Conservation (phyloP, 2,113 vertebrate species). For the Collichthys lucidus region DNA sequence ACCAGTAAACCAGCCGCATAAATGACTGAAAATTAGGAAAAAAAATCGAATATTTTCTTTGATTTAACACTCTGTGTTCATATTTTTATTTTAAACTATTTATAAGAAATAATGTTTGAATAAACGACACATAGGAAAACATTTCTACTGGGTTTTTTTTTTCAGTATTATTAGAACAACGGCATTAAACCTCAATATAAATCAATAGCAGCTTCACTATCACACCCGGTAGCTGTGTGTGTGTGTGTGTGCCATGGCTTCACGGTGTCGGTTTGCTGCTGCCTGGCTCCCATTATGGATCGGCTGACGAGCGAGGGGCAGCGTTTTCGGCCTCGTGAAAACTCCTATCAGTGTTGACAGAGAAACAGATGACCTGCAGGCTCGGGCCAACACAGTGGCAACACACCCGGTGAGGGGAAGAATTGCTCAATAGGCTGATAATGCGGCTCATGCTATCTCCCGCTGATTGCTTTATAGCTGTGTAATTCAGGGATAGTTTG, state of each 20-base stretch:
- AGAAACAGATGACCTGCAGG: slow-evolving; percentile 79
- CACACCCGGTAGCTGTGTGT: slow-evolving; percentile 34
- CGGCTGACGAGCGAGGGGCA: slow-evolving; percentile 74
- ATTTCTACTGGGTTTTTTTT: not conserved
- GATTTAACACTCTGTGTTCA: not conserved
- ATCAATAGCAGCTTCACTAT: slow-evolving; percentile 35
- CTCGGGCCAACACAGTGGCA: slow-evolving; percentile 77
- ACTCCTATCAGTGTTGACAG: slow-evolving; percentile 83
- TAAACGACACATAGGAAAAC: not conserved
- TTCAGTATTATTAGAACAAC: not conserved
- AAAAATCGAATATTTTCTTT: not conserved
- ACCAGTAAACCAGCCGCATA: not conserved
- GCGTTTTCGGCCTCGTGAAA: slow-evolving; percentile 80
- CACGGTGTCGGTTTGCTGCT: slow-evolving; percentile 78
- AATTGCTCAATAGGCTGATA: slow-evolving; percentile 83
- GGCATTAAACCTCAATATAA: not conserved
- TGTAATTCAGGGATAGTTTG: slow-evolving; percentile 77
- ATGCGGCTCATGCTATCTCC: slow-evolving; percentile 59
- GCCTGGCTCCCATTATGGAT: slow-evolving; percentile 74
- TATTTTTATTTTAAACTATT: not conserved
- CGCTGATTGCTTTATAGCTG: slow-evolving; percentile 84
- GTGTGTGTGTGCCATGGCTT: slow-evolving; percentile 58
- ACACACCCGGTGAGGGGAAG: slow-evolving; percentile 72
- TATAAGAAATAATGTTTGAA: not conserved
- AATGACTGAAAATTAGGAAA: too few relatives aligned